Base-by-base conservation (phyloP, 2,797 vertebrate species). In the Falco novaeseelandiae region DNA sequence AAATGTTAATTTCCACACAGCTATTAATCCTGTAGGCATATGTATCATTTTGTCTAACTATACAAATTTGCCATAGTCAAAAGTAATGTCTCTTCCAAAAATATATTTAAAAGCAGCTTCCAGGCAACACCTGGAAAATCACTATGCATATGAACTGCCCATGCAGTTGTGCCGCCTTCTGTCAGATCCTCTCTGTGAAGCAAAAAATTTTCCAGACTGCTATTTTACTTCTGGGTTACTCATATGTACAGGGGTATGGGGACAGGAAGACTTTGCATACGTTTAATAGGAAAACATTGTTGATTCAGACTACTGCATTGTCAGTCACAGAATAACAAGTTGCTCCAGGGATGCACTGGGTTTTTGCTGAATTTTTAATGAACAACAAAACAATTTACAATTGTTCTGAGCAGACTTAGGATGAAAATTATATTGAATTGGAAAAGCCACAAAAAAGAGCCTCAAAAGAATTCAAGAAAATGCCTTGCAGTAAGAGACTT, bases 331-430 rank as follows among this genome's bases (percentile, higher is more conserved):
- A 85, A 44, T 38, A 80, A 74, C n/a, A 84, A 83, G 67, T 65
- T 85, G 74, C 90, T 80, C 27, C 86, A 58, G 71, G 78, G 23
- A 46, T 85, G 34, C 17, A 26, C 10, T 23, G 11, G 15, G 17
- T 4, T 78, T 93, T 85, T 82, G 46, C 40, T 89, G 52, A 57
- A 52, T 77, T 95, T 90, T 94, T 80, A 83, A 93, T 80, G 55
- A 89, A 59, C 21, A 63, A 26, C 4, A 82, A 84, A 93, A 80
- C 70, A 84, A 84, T 66, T 84, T 71, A 58, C 23, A 83, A 34
- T 67, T 80, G 40, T 84, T 26, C 44, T 57, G 26, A 85, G 40
- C 32, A 87, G 52, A 62, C 2, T 63, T 52, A 54, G 14, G 77
- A 82, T 67, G 38, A 77, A 90, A 92, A 89, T 76, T 30, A 52